Percentiles rank a stretch among this genome's conserved stretches.
These are phyloP conservation scores for Pammene fasciana DNA, from an alignment of 2,888 invertebrate genomes.

Conservation along the genomic window DNA sequence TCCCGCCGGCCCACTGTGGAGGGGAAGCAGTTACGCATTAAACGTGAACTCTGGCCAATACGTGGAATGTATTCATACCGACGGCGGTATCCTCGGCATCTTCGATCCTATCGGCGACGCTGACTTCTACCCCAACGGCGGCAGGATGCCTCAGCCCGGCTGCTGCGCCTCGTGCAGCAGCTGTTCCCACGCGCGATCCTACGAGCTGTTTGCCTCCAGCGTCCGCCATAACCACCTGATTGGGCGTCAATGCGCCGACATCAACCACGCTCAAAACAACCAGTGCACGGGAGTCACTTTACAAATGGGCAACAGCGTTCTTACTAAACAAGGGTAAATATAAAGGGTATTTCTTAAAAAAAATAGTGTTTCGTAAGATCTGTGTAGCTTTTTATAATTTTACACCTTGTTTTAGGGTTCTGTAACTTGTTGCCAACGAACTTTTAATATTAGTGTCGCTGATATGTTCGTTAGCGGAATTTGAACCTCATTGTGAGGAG, in stretches of 20 bases:
- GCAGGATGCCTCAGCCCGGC: conserved; percentile 47
- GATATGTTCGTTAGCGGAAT: too few species aligned
- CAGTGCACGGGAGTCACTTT: conserved; percentile 34
- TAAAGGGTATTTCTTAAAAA: too few species aligned
- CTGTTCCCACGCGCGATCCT: conserved; percentile 49
- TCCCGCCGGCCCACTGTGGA: conserved; percentile 49
- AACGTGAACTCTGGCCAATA: conserved; percentile 43
- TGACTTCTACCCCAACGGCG: conserved; percentile 50
- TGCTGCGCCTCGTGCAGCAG: conserved; percentile 45
- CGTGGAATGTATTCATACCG: conserved; percentile 49
- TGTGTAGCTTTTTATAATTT: too few species aligned
- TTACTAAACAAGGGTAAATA: conserved; percentile 43
- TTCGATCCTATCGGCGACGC: conserved; percentile 45
- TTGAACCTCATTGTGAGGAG: too few species aligned
- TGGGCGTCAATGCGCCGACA: conserved; percentile 42
- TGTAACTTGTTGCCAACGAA: too few species aligned
- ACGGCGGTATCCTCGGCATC: conserved; percentile 47
- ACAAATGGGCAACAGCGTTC: conserved; percentile 40
- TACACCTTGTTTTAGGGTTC: too few species aligned
- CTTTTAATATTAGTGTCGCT: too few species aligned
- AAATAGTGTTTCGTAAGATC: too few species aligned
- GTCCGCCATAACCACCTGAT: conserved; percentile 44
- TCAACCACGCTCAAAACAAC: conserved; percentile 39
- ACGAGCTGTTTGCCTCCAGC: conserved; percentile 45
- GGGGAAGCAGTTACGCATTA: conserved; percentile 41